Evolutionary conservation across 2,113 vertebrate genomes (phyloP).

Genomic region (Synchiropus splendidus): DNA sequence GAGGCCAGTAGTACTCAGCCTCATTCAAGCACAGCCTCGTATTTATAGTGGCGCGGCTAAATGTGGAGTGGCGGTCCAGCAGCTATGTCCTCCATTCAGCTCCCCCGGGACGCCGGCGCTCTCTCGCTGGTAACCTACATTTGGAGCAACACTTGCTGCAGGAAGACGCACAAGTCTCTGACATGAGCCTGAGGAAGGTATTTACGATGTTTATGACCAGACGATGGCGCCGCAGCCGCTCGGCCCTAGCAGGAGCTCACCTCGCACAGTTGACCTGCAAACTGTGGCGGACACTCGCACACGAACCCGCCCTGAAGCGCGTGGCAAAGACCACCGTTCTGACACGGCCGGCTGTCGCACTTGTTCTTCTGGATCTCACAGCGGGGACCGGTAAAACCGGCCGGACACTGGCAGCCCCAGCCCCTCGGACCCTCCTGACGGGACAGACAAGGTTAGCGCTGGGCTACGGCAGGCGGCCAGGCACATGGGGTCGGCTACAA

Average conservation of each 20-base stretch:
- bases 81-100: slow-evolving; percentile 59
- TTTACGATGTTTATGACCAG: too few species aligned
- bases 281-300: slow-evolving; percentile 77
- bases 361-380: slow-evolving; percentile 75
- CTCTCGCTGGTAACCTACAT: slow-evolving; percentile 53
- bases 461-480: not conserved
- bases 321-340: slow-evolving; percentile 74
- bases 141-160: slow-evolving; percentile 17
- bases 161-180: too few species aligned
- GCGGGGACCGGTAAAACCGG: slow-evolving; percentile 77
- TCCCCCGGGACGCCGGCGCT: slow-evolving; percentile 41
- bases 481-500: slow-evolving; percentile 8
- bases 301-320: slow-evolving; percentile 70
- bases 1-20: slow-evolving; percentile 50
- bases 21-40: slow-evolving; percentile 59
- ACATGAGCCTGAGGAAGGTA: too few species aligned
- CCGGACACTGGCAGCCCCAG: slow-evolving; percentile 76
- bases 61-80: slow-evolving; percentile 61
- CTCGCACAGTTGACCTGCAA: slow-evolving; percentile 81
- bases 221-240: too few species aligned
- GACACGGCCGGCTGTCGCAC: slow-evolving; percentile 79
- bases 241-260: too few species aligned
- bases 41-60: slow-evolving; percentile 66
- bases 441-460: too few species aligned
- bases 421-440: slow-evolving; percentile 55